Percentiles rank a stretch among this genome's conserved stretches.
Conservation (phyloP, 2,113 vertebrate genomes). For the Pelusios castaneus region DNA sequence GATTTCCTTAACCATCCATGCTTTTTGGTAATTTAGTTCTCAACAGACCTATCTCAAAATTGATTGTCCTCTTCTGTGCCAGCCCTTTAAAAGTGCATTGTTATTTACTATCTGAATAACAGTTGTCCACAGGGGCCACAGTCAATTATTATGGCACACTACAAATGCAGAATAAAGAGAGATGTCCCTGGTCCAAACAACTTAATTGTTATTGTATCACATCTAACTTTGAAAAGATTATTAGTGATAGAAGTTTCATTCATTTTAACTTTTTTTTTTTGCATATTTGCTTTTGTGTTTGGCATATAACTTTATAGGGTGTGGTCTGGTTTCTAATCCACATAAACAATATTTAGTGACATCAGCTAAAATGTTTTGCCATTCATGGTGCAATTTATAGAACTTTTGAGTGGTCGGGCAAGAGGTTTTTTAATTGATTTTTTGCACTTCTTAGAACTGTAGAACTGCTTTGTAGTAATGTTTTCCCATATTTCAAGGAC, state of each 20-base stretch:
- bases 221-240: neutral
- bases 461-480: neutral
- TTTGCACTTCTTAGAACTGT: neutral
- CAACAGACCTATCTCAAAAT: neutral
- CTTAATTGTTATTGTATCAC: neutral
- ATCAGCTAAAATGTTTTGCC: neutral
- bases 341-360: neutral
- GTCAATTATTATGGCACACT: neutral
- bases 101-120: neutral
- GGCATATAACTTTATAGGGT: accelerated
- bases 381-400: neutral
- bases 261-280: neutral
- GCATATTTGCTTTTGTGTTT: neutral
- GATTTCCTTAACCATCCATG: neutral
- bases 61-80: neutral
- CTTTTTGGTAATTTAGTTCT: neutral
- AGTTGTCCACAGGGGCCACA: neutral
- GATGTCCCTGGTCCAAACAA: neutral
- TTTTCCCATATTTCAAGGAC: neutral
- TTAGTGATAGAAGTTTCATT: neutral
- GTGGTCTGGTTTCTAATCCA: neutral
- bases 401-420: neutral
- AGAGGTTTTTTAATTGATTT: neutral
- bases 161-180: neutral
- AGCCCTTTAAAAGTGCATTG: neutral